Evolutionary conservation across 30 jellyfish, hydroid and myxozoan genomes (phyloP).

Genomic region (Mastigias papua): DNA sequence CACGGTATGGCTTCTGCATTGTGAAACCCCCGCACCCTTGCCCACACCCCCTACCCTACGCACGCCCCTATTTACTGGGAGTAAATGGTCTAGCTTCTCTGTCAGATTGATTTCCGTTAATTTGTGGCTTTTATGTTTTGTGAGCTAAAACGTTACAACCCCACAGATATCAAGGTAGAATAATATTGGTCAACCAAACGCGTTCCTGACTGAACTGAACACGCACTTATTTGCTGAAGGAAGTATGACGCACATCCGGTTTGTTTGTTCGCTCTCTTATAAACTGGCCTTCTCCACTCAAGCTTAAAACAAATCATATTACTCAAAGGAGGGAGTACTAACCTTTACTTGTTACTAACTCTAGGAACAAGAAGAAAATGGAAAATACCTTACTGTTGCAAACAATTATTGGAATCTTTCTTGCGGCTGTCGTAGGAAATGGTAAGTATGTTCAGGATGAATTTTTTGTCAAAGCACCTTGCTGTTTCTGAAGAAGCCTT

Average conservation of each 20-base stretch:
- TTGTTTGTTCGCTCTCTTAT: neutral
- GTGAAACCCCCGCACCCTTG: too few relatives aligned
- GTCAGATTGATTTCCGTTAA: neutral
- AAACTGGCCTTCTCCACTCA: too few relatives aligned
- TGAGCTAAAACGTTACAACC: neutral
- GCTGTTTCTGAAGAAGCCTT: too few relatives aligned
- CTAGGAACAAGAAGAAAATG: neutral
- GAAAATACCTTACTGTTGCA: neutral
- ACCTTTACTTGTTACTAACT: neutral
- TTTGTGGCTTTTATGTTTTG: neutral
- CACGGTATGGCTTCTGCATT: too few relatives aligned
- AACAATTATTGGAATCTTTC: neutral
- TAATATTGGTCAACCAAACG: too few relatives aligned
- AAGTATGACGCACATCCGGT: conserved; percentile 1
- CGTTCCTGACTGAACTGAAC: too few relatives aligned
- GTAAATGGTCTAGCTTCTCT: neutral
- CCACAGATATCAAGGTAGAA: too few relatives aligned
- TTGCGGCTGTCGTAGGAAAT: neutral
- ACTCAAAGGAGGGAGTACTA: neutral
- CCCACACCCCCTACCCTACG: too few relatives aligned
- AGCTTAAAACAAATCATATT: neutral
- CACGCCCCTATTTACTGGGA: too few relatives aligned
- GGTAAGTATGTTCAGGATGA: too few relatives aligned
- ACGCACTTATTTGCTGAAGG: too few relatives aligned
- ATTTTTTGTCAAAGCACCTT: too few relatives aligned